Conservation (phyloP, 2,113 vertebrate species). For the Phainopepla nitens region DNA sequence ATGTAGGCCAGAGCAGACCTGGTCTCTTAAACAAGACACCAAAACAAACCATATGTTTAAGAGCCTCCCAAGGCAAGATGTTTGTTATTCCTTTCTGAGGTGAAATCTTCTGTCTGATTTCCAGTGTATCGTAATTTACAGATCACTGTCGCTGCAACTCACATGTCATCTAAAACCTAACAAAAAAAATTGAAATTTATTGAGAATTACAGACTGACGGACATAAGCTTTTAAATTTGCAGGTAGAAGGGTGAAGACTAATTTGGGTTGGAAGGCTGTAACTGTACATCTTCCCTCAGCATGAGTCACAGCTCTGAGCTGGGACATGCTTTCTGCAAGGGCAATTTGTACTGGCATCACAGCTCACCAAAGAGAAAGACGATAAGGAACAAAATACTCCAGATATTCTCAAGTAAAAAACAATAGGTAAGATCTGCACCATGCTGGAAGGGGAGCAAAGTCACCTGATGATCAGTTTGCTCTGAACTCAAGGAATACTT, state of each 20-base stretch:
- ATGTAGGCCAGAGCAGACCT: background rate
- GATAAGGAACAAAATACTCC: background rate
- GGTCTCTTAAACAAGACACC: background rate
- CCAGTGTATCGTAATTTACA: accelerated
- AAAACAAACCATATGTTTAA: background rate
- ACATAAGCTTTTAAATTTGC: background rate
- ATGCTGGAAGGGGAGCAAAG: background rate
- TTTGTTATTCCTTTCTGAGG: background rate
- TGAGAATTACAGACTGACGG: background rate
- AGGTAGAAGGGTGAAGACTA: background rate
- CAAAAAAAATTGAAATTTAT: background rate
- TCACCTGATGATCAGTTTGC: background rate
- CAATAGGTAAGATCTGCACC: background rate
- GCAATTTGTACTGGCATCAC: accelerated
- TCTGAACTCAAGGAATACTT: background rate
- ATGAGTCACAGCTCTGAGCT: background rate
- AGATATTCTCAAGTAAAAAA: background rate
- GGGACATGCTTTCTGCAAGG: background rate
- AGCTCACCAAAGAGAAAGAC: background rate
- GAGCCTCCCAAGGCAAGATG: background rate
- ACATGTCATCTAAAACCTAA: background rate
- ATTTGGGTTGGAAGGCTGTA: background rate
- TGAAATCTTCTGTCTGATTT: background rate
- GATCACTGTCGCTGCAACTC: background rate
- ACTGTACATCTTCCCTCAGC: background rate